phyloP scores from a whole-genome alignment of 2,113 vertebrate genomes.

The Apistogramma diplotaenia region DNA sequence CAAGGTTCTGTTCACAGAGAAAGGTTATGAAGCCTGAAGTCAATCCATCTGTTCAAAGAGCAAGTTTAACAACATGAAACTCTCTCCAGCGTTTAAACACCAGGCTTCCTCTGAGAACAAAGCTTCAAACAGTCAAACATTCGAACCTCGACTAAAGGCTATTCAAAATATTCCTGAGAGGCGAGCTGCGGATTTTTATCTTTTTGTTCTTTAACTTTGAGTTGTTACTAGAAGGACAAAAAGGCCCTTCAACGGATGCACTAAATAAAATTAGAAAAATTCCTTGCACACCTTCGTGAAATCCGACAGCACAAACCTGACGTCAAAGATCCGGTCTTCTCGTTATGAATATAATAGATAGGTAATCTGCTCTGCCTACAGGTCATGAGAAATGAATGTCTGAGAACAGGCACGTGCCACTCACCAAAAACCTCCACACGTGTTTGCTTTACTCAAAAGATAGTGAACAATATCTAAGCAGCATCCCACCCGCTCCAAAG shows the following conservation, averaged over 20 bases:
- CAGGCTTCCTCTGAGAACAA: neutral
- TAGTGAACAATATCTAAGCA: neutral
- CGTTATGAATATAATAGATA: neutral
- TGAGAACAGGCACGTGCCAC: neutral
- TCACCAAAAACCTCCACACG: neutral
- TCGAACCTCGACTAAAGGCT: neutral
- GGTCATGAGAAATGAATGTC: neutral
- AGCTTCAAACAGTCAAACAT: conserved; percentile 6
- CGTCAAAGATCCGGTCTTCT: neutral
- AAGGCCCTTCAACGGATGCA: rapidly evolving
- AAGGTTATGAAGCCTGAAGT: neutral
- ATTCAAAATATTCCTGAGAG: neutral
- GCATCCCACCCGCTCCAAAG: conserved; percentile 1
- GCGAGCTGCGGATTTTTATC: neutral
- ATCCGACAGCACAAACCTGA: neutral
- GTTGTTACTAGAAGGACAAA: conserved; percentile 1
- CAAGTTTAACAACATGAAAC: neutral
- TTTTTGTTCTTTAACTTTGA: neutral
- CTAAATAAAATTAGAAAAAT: neutral
- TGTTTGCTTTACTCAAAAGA: neutral
- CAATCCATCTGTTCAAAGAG: neutral
- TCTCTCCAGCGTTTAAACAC: neutral
- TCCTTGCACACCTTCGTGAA: neutral
- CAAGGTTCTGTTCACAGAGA: neutral
- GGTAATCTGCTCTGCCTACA: neutral